phyloP scores from a whole-genome alignment of 1,140 invertebrate genomes.

The Drosophila gunungcola region DNA sequence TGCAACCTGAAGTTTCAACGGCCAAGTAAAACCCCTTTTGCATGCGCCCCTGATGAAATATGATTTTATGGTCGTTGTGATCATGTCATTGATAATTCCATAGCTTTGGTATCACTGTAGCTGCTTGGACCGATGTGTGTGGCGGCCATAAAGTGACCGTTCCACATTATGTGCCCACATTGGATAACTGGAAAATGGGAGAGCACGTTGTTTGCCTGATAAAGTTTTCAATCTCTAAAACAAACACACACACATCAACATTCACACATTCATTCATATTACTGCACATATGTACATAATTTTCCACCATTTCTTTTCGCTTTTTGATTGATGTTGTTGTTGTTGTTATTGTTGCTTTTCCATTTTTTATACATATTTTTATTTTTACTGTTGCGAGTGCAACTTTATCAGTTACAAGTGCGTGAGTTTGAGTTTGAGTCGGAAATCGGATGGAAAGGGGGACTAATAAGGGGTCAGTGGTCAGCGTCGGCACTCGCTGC shows the following conservation, averaged over 20 bases:
- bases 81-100: slow-evolving; percentile 59
- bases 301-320: slow-evolving; percentile 17
- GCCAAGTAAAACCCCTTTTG: background rate
- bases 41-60: slow-evolving; percentile 7
- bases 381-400: slow-evolving; percentile 13
- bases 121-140: slow-evolving; percentile 6
- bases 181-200: slow-evolving; percentile 42
- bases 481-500: background rate
- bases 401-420: slow-evolving; percentile 44
- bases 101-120: slow-evolving; percentile 23
- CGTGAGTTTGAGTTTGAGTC: slow-evolving; percentile 19
- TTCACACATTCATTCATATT: slow-evolving; percentile 2
- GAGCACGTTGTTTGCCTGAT: slow-evolving; percentile 20
- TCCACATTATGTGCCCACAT: slow-evolving; percentile 32
- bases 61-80: slow-evolving; percentile 27
- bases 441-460: slow-evolving; percentile 1
- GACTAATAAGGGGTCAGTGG: slow-evolving; percentile 6
- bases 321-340: slow-evolving; percentile 14
- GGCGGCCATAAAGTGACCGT: slow-evolving; percentile 5
- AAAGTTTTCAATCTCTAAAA: slow-evolving; percentile 36
- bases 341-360: slow-evolving; percentile 3
- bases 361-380: background rate
- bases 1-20: too few species aligned
- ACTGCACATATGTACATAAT: slow-evolving; percentile 8
- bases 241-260: background rate